Evolutionary conservation across 2,888 invertebrate species (phyloP), one percentile per base, ranked within the genome.

Genomic region (Nyleta sp.): DNA sequence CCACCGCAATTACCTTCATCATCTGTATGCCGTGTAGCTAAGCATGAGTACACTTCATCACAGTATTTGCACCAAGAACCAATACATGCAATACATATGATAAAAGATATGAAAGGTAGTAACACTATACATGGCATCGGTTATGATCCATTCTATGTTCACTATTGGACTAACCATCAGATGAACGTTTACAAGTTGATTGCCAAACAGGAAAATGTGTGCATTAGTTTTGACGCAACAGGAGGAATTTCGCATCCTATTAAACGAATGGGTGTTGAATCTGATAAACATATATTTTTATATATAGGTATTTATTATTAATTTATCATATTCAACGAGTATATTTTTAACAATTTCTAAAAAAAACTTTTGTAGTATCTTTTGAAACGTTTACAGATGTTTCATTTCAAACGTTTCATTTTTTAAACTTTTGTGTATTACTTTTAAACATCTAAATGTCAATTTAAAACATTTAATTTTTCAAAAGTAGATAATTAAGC

Each of bases 121-220:
- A 44, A 13, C 48, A 53, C 42, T 7, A 73, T 81, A 8, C 59
- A 70, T 28, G 50, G 48, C 10, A 72, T 80, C 18, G 74, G 57
- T 8, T 35, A 67, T 5, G 77, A 75, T 57, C 71, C 72, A 38
- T 81, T 81, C 64, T 78, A 50, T 35, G 64, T 82, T 5, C 57
- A 71, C 24, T 82, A 74, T 50, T 67, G 60, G 15, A 65, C 80
- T 2, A 53, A 55, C 22, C 55, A 55, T 31, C 76, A 80, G 48
- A 40, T 38, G 20, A 18, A 70, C 48, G 42, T 70, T 1, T 11
- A 15, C 2, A 70, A 70, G 24, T 5, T 10, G 17, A 60, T 7
- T 40, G 52, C 70, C 1, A 70, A 70, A 35, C 33, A 59, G 35
- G 70, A 52, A 11, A 31, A 4, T 10, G 2, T 17, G n/a, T 33